These are phyloP conservation scores for Helicoverpa armigera DNA, from an alignment of 1,140 invertebrate species.

Conservation along the genomic window DNA sequence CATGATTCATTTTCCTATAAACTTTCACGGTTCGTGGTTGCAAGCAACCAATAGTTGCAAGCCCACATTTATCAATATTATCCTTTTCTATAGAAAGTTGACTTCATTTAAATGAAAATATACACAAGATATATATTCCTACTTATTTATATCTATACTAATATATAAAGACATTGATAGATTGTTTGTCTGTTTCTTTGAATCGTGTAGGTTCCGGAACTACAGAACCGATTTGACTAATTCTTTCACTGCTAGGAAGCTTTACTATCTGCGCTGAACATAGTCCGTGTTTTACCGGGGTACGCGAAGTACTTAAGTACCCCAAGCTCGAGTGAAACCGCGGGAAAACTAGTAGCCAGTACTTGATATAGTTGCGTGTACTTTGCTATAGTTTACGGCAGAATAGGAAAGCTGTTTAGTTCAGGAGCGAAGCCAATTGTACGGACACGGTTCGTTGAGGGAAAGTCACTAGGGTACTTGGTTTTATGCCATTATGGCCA, in stretches of 20 bases:
- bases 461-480: constrained; percentile 54
- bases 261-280: no score
- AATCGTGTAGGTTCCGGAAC: no score
- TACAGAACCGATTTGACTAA: no score
- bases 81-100: constrained; percentile 10
- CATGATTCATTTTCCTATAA: neutral
- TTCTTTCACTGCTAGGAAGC: no score
- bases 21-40: neutral
- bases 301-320: no score
- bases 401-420: constrained; percentile 60
- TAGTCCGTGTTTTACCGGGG: no score
- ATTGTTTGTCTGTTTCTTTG: no score
- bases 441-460: constrained; percentile 58
- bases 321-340: no score
- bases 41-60: neutral
- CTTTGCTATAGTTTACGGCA: constrained; percentile 26
- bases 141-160: neutral
- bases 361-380: neutral
- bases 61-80: constrained; percentile 9
- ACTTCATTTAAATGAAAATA: constrained; percentile 37
- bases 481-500: constrained; percentile 17
- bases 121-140: neutral
- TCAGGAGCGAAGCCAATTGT: constrained; percentile 59
- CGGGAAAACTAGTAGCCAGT: no score
- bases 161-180: no score